These are phyloP conservation scores for Aethina tumida DNA, from an alignment of 1,140 invertebrate species.

Conservation along the genomic window DNA sequence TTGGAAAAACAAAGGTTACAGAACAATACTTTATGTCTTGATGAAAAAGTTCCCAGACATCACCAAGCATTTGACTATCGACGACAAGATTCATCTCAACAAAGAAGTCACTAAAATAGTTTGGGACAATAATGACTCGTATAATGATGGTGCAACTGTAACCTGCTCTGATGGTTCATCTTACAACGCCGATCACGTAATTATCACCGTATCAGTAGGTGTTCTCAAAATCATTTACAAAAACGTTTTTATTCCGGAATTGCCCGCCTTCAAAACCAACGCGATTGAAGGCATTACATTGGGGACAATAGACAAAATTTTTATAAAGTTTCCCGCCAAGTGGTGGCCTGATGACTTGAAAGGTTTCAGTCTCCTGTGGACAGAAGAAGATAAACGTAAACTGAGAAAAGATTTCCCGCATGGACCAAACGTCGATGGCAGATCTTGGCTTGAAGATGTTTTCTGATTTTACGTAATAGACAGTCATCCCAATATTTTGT, in stretches of 20 bases:
- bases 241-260: constrained; percentile 46
- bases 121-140: constrained; percentile 31
- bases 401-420: constrained; percentile 11
- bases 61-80: constrained; percentile 44
- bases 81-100: constrained; percentile 18
- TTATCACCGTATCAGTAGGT: constrained; percentile 56
- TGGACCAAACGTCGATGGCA: no score
- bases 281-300: constrained; percentile 56
- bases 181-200: constrained; percentile 51
- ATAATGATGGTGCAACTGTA: constrained; percentile 13
- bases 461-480: constrained; percentile 45
- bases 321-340: constrained; percentile 50
- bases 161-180: constrained; percentile 42
- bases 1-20: constrained; percentile 26
- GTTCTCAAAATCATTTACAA: constrained; percentile 53
- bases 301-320: constrained; percentile 69
- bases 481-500: constrained; percentile 40
- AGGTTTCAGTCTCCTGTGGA: constrained; percentile 46
- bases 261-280: constrained; percentile 48
- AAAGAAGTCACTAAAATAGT: constrained; percentile 21
- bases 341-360: constrained; percentile 45
- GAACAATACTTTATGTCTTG: constrained; percentile 23
- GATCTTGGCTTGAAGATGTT: constrained; percentile 36
- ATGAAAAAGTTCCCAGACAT: constrained; percentile 39
- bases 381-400: constrained; percentile 35